Evolutionary conservation across 1,140 invertebrate species (phyloP), one percentile per base, ranked within the genome.

Genomic region (Mizuhopecten yessoensis): DNA sequence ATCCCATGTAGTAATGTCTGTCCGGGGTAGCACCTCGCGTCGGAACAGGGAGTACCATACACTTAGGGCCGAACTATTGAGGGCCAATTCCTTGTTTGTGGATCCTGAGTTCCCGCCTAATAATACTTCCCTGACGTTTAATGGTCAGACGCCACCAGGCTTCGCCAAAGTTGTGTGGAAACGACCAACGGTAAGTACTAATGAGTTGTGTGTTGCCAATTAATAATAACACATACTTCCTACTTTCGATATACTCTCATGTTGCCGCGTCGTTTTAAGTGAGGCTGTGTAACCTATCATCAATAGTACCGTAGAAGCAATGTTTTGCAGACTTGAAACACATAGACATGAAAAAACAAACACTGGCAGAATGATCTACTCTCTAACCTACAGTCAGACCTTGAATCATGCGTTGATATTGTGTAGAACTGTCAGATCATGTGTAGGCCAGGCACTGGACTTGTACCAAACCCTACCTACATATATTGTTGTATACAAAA

Each of bases 81-180:
- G 88, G 34, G 88, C 86, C 5, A 87, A 91, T 10, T 89, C 90
- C 29, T 86, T 93, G 33, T 94, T 91, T 87, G 91, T 92, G 0
- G 94, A 94, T 87, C 89, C 91, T 0, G 92, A 94, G 17, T 94
- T 94, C 39, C 90, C 93, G 23, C 93, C 94, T 0, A 90, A 92
- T 42, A 34, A 87, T 0, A 91, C 75, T 10, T 93, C 92, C n/a
- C 45, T 94, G 15, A 94, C 93, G 33, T 86, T 88, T 33, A 86
- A 88, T 34, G 91, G 92, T 17, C 29, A n/a, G 29, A 34, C 42
- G 5, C 92, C 91, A 29, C 34, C 87, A 87, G 89, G 88, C 29
- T 34, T 88, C 13, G 88, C 91, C 20, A 87, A 34, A 2, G 87
- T 94, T 33, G 86, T 93, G 0, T 94, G 94, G 94, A 94, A 92